Evolutionary conservation across 1,140 invertebrate genomes (phyloP), one percentile per base, ranked within the genome.

Genomic region (Drosophila burlai): DNA sequence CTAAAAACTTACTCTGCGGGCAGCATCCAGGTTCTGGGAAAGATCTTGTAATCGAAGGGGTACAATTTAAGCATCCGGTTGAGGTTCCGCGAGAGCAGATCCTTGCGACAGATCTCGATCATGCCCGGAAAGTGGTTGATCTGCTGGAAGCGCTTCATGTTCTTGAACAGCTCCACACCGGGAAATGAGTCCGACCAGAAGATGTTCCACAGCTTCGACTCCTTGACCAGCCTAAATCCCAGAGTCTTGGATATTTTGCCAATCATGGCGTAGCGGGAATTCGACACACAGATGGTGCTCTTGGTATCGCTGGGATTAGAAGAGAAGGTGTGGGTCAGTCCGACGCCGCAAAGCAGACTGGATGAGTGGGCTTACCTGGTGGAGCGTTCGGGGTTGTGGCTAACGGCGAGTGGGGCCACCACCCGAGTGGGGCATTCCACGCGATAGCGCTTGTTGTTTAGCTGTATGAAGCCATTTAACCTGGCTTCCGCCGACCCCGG

Each of bases 41-140:
- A 98, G 92, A 98, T 97, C 84, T 96, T 97, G 91, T 98, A 98
- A 64, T 98, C 97, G 81, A 96, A 96, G 1, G 97, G 97, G 93
- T 97, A 98, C 31, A 97, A 91, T 93, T 97, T 96, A 54, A 95
- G 93, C 97, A 98, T 97, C 67, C 97, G 94, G 92, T 97, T 98
- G 54, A 98, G 94, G 93, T 98, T 98, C 61, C 97, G 93, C 9
- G 97, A 97, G 9, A 98, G 93, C 47, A 97, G 93, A 94, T 98
- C 97, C 93, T 98, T 98, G 75, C 95, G 94, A 93, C 97, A 98
- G 74, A 98, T 97, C 93, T 98, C 97, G 66, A 96, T 94, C 97
- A 98, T 98, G 31, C 97, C 97, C n/a, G 97, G 97, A 92, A 98
- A 98, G 93, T 98, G 97, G 91, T 98, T 98, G 24, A 98, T 96